A percentile compares a stretch with the other conserved stretches of the same genome.
phyloP scores from a whole-genome alignment of 1,140 invertebrate genomes.

The Delia radicum region DNA sequence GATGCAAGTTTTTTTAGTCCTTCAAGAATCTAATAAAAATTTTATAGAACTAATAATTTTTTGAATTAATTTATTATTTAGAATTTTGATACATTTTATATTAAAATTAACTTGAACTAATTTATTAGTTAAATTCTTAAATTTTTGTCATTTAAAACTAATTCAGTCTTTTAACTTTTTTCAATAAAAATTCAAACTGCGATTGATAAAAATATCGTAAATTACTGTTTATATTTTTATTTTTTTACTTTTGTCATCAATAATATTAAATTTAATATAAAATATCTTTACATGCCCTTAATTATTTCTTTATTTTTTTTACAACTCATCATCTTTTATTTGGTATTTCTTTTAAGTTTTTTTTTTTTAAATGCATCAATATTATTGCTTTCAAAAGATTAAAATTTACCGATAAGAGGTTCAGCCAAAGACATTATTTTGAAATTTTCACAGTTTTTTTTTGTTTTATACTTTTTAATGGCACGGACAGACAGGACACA shows the following conservation, averaged over 20 bases:
- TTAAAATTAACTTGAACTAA: too few relatives aligned
- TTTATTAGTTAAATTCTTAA: too few relatives aligned
- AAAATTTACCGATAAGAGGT: background rate
- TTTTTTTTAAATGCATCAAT: background rate
- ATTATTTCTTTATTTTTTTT: background rate
- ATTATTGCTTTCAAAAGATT: background rate
- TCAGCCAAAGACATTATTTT: background rate
- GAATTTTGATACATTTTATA: too few relatives aligned
- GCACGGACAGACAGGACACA: background rate
- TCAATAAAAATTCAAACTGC: too few relatives aligned
- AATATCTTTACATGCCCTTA: background rate
- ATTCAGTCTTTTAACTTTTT: too few relatives aligned
- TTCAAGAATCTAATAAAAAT: too few relatives aligned
- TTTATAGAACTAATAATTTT: too few relatives aligned
- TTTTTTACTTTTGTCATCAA: background rate
- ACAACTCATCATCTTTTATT: background rate
- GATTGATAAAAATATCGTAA: too few relatives aligned
- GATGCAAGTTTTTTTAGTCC: too few relatives aligned
- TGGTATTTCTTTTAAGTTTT: background rate
- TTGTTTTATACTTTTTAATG: background rate
- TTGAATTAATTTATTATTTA: too few relatives aligned
- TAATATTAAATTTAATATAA: background rate
- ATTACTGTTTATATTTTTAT: background rate
- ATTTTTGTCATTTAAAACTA: too few relatives aligned
- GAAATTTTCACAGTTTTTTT: background rate